These are phyloP conservation scores for Drosophila ogumai DNA, from an alignment of 1,140 invertebrate genomes.

Conservation along the genomic window DNA sequence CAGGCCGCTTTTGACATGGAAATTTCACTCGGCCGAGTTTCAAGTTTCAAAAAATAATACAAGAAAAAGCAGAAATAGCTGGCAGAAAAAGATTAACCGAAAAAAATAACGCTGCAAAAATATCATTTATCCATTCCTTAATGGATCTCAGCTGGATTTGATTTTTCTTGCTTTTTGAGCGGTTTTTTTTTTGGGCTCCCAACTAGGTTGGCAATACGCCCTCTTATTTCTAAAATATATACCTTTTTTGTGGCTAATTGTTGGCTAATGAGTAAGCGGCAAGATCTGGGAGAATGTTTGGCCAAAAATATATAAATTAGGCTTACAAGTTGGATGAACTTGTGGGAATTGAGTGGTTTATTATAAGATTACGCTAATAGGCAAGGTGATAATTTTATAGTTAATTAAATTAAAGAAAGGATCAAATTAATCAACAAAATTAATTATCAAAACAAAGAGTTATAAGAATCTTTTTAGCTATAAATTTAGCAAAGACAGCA, in stretches of 20 bases:
- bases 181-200: slow-evolving; percentile 4
- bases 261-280: slow-evolving; percentile 39
- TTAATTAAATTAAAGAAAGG: not conserved
- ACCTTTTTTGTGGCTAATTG: slow-evolving; percentile 25
- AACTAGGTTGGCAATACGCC: slow-evolving; percentile 21
- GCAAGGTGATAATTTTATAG: not conserved
- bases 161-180: slow-evolving; percentile 18
- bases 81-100: not conserved
- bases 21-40: slow-evolving; percentile 58
- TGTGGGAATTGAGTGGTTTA: not conserved
- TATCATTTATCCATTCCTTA: slow-evolving; percentile 39
- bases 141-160: slow-evolving; percentile 24
- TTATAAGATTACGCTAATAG: not conserved
- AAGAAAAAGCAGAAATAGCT: slow-evolving; percentile 6
- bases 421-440: too few relatives aligned
- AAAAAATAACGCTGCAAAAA: slow-evolving; percentile 1
- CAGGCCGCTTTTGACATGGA: slow-evolving; percentile 59
- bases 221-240: slow-evolving; percentile 9
- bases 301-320: not conserved
- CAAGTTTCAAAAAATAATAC: slow-evolving; percentile 25
- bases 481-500: too few relatives aligned
- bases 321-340: slow-evolving; percentile 3
- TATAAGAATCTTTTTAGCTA: too few relatives aligned
- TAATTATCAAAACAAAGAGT: not conserved
- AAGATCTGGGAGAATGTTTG: slow-evolving; percentile 6